phyloP scores from a whole-genome alignment of 2,113 vertebrate genomes.

The Jaculus jaculus region DNA sequence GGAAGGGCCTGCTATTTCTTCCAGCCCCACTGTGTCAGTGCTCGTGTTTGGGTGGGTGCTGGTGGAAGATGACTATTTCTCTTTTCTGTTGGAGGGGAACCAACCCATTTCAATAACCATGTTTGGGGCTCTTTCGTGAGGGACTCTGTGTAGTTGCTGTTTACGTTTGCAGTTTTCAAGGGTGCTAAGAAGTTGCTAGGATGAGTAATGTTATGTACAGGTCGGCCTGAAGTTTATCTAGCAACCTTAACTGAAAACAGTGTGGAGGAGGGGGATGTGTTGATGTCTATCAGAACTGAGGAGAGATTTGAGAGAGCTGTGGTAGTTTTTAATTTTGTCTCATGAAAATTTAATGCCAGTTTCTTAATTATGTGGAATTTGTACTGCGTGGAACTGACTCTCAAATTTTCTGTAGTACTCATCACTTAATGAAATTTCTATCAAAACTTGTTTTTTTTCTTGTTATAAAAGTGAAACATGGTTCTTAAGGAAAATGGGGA shows the following conservation, averaged over 20 bases:
- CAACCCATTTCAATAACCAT: neutral
- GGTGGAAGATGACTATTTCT: neutral
- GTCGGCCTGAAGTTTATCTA: slow-evolving; percentile 29
- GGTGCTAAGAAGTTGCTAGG: slow-evolving; percentile 66
- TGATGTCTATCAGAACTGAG: slow-evolving; percentile 13
- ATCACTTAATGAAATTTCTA: neutral
- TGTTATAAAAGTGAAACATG: neutral
- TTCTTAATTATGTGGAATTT: neutral
- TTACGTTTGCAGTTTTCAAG: slow-evolving; percentile 56
- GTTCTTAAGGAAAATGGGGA: slow-evolving; percentile 23
- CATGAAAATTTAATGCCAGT: slow-evolving; percentile 14
- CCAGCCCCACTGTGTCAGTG: neutral
- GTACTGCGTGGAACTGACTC: neutral
- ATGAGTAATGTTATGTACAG: slow-evolving; percentile 55
- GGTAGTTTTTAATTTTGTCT: slow-evolving; percentile 18
- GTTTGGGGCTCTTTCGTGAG: neutral
- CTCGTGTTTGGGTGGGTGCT: neutral
- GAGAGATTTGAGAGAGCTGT: slow-evolving; percentile 20
- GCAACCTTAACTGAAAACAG: slow-evolving; percentile 9
- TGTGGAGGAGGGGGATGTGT: neutral
- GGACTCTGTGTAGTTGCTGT: slow-evolving; percentile 52
- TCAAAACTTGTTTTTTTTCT: neutral
- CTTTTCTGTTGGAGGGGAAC: neutral
- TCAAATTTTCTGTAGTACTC: neutral
- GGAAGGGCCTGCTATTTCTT: neutral